phyloP scores from a whole-genome alignment of 1,140 invertebrate species.

The Aphelinus certus region DNA sequence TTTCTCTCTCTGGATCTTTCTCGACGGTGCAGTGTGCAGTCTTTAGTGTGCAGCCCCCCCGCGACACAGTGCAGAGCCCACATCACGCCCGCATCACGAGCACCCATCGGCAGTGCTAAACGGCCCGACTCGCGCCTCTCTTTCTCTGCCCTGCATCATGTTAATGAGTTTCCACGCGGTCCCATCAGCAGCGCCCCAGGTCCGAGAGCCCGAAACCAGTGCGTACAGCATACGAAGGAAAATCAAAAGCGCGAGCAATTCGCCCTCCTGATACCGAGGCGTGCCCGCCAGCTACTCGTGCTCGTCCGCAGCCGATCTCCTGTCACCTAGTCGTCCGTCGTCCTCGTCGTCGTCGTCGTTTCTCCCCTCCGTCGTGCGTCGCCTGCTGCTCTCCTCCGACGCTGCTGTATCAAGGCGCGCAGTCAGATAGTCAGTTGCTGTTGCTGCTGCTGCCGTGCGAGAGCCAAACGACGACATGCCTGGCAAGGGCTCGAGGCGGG shows the following conservation, averaged over 20 bases:
- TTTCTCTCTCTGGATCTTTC: constrained; percentile 46
- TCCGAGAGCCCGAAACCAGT: constrained; percentile 48
- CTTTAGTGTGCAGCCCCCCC: neutral
- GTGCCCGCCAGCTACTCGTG: no score
- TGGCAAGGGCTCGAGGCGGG: constrained; percentile 59
- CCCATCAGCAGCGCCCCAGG: constrained; percentile 39
- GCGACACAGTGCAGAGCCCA: no score
- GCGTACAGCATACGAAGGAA: constrained; percentile 65
- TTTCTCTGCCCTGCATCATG: constrained; percentile 53
- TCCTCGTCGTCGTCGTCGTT: no score
- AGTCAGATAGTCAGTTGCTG: no score
- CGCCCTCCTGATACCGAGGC: constrained; percentile 61
- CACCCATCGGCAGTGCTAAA: no score
- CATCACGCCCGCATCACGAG: no score
- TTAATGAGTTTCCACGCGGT: constrained; percentile 62
- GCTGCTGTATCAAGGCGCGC: no score
- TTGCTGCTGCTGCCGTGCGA: no score
- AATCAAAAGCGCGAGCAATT: constrained; percentile 63
- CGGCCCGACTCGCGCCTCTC: neutral
- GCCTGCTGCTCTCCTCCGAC: no score
- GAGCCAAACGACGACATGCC: constrained; percentile 52
- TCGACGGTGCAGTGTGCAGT: constrained; percentile 53
- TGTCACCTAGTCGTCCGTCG: no score
- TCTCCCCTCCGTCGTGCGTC: no score
- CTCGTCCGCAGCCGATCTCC: no score